Base-by-base conservation (phyloP, 2,888 invertebrate genomes). In the Smittia aterrima region DNA sequence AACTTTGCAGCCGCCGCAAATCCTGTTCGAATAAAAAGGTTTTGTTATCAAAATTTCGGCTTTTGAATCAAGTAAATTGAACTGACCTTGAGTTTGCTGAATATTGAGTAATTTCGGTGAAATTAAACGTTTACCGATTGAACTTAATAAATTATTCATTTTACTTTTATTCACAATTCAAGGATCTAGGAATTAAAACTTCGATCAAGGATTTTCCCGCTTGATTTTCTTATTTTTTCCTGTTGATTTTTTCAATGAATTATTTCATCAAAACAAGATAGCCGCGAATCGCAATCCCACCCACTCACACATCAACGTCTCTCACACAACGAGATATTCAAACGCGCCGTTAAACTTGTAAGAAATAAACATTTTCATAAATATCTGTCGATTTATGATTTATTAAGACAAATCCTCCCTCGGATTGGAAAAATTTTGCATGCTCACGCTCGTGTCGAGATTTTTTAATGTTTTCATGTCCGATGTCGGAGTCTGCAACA, bases 61-160 rank as follows among this genome's bases (percentile, higher is more conserved):
- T 1, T 11, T 18, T 1, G 7, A 25, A 53, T 25, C 53, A 1
- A 70, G 3, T 24, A 70, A 16, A 13, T 27, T 54, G 1, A 24
- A 47, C 70, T 70, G 70, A 70, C 70, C 70, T 70, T 70, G 70
- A 70, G 27, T 7, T 20, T 27, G 25, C 16, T 53, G 53, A 32
- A 20, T 53, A 32, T 54, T 70, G n/a, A 25, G 18, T 16, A 70
- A 70, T 27, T 53, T 54, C 20, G 70, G 27, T 0, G 1, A 16
- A 6, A 53, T 9, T 32, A 18, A 27, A 68, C 6, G 16, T 68
- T 68, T 68, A 9, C 32, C 32, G 9, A 32, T 32, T 9, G 32
- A 6, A 6, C 25, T 41, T 24, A 47, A 6, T 7, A 47, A 47
- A 47, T 47, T 47, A 2, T 2, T 16, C 53, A 47, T 47, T 47